These are phyloP conservation scores for Pelodytes ibericus DNA, from an alignment of 2,797 vertebrate genomes.

Conservation along the genomic window DNA sequence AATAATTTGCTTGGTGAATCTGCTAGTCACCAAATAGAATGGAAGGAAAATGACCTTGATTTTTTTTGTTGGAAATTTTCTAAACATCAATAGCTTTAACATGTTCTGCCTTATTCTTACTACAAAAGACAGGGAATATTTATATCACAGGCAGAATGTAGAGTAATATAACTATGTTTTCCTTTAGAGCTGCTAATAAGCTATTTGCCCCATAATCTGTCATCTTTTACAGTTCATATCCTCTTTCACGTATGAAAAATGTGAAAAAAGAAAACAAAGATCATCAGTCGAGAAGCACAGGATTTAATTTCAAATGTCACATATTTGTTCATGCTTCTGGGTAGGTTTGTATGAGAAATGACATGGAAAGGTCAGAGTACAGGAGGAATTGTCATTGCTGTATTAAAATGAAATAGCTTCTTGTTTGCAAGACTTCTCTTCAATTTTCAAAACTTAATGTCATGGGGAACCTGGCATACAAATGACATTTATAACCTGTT, in stretches of 20 bases:
- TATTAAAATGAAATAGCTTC: slow-evolving; percentile 65
- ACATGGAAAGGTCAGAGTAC: slow-evolving; percentile 63
- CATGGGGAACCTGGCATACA: slow-evolving; percentile 40
- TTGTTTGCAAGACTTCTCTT: slow-evolving; percentile 56
- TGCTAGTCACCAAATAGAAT: no score
- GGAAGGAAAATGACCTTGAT: no score
- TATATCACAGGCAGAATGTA: not conserved
- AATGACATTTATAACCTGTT: slow-evolving; percentile 62
- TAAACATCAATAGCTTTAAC: not conserved
- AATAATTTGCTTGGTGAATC: no score
- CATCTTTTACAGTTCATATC: slow-evolving; percentile 48
- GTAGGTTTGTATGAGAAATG: slow-evolving; percentile 61
- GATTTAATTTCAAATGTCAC: slow-evolving; percentile 58
- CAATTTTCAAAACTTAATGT: slow-evolving; percentile 66
- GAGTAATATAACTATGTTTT: not conserved
- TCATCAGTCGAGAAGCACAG: slow-evolving; percentile 18
- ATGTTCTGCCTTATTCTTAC: no score
- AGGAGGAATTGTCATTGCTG: slow-evolving; percentile 57
- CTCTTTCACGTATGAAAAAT: slow-evolving; percentile 41
- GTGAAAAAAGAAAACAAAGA: slow-evolving; percentile 54
- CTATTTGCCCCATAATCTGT: slow-evolving; percentile 25
- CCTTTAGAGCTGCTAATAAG: slow-evolving; percentile 32
- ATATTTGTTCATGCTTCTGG: slow-evolving; percentile 57
- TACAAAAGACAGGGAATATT: not conserved
- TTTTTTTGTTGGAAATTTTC: no score